Base-by-base conservation (phyloP, 1,140 invertebrate species). In the Amphibalanus amphitrite region DNA sequence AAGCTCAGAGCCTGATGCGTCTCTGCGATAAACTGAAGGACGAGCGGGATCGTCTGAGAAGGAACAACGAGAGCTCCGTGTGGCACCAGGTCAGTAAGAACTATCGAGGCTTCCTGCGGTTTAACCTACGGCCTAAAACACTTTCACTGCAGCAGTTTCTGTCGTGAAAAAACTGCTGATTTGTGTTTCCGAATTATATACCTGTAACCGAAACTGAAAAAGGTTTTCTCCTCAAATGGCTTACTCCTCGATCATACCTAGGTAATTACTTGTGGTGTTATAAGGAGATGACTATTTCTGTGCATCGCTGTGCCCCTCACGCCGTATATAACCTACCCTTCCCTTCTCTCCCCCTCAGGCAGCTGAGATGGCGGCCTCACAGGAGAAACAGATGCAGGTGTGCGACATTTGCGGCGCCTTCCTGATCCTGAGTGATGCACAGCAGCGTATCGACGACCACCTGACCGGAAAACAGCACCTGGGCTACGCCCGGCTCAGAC, bases 361-460 rank as follows among this genome's bases (percentile, higher is more conserved):
- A 65, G 88, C 89, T 6, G 88, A 91, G 80, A 81, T 91, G 76
- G 91, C 90, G 70, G 88, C 87, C 29, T 89, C 90, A 40, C 92
- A 91, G 79, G 93, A 95, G 80, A 98, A 97, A 80, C 92, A 95
- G 79, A 98, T 99, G 96, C 95, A 98, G 82, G 95, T 98, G 3
- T 99, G 97, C 82, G 91, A 95, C 76, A 93, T 97, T 1, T 99
- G 96, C 82, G 96, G 96, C 6, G 95, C 96, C 17, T 97, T 99
- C 81, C 83, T 99, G 25, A 97, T 99, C 77, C 94, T 98, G 28
- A 95, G 84, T 6, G 96, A 98, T 83, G 95, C 95, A 1, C 95
- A 97, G 78, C 95, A 97, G 78, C 85, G 96, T 74, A 93, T 98
- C 74, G 95, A 98, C 78, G 96, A 98, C 81, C 95, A 98, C 84